Base-by-base conservation (phyloP, 2,797 vertebrate genomes). In the Chloroceryle amazona region DNA sequence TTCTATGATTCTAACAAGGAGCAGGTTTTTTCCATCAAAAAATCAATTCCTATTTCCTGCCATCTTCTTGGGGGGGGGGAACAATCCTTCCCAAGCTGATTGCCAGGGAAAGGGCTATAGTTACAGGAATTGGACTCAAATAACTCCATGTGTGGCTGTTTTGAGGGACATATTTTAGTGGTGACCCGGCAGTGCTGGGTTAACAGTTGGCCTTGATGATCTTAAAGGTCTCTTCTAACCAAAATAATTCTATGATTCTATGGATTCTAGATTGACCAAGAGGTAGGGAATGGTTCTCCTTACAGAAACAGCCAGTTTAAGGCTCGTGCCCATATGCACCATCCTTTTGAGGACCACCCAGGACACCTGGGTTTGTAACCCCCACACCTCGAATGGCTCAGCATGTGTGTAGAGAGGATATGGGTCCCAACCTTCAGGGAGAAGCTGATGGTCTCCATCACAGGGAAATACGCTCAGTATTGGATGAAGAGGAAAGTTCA, bases 341-440 rank as follows among this genome's bases (percentile, higher is more conserved):
- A 6, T 11, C 18, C 28, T 66, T 29, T 11, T 2, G 2, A 79
- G 79, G 52, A 13, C 52, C 62, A 33, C 14, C 16, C 14, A 65
- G 49, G 31, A 21, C 26, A 16, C 3, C 8, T 3, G 21, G 13
- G 20, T 9, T 3, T 0, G 41, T 28, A 51, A 55, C 12, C 54
- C 15, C 13, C 16, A 9, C 17, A 11, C 26, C 51, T 37, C 1
- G 2, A 81, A 22, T 2, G 13, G 28, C n/a, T 39, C 52, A 67
- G 61, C 23, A 74, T 37, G 13, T 15, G 35, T 3, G 0, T 42
- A 49, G 29, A 71, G n/a, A n/a, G 21, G 29, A 21, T 23, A 20
- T 17, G 26, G 41, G 8, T 4, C 39, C 9, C 23, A 28, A 29
- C 23, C 42, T 58, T 54, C 23, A 41, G 25, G 79, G 33, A 68